Percentiles rank a stretch among this genome's conserved stretches.
Evolutionary conservation across 2,113 vertebrate species (phyloP).

Genomic region (Marmota flaviventris): DNA sequence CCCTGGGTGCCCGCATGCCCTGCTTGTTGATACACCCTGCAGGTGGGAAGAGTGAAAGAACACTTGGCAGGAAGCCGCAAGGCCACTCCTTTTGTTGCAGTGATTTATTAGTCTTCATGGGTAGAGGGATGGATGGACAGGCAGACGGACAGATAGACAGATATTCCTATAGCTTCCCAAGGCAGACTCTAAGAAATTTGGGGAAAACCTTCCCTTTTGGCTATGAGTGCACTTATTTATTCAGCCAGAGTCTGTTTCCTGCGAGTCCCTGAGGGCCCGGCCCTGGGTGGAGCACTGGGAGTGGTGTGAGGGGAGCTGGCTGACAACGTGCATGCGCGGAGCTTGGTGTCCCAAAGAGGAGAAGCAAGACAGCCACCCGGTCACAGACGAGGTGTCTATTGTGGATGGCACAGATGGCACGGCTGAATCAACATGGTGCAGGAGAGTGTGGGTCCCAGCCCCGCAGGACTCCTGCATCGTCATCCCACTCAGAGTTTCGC

Average conservation of each 20-base stretch:
- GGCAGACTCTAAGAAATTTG: background rate
- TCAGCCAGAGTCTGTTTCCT: background rate
- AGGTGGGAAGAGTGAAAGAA: background rate
- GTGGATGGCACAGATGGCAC: rapidly evolving
- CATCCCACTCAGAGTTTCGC: background rate
- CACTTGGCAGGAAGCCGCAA: background rate
- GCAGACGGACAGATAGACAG: background rate
- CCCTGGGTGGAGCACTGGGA: background rate
- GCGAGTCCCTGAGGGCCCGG: background rate
- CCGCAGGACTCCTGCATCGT: background rate
- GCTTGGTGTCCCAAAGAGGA: rapidly evolving
- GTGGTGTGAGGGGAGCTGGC: rapidly evolving
- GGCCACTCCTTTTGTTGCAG: background rate
- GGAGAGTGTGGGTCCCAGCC: background rate
- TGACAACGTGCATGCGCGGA: background rate
- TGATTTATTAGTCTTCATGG: background rate
- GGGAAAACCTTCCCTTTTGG: background rate
- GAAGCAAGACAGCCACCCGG: background rate
- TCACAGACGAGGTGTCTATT: background rate
- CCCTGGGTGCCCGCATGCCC: too few relatives aligned
- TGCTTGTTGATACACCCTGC: too few relatives aligned
- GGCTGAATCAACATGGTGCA: too few relatives aligned
- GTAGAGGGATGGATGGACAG: too few relatives aligned
- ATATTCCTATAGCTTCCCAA: background rate
- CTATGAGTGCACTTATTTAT: background rate